Conservation (phyloP, 2,113 vertebrate genomes). For the Mellivora capensis region DNA sequence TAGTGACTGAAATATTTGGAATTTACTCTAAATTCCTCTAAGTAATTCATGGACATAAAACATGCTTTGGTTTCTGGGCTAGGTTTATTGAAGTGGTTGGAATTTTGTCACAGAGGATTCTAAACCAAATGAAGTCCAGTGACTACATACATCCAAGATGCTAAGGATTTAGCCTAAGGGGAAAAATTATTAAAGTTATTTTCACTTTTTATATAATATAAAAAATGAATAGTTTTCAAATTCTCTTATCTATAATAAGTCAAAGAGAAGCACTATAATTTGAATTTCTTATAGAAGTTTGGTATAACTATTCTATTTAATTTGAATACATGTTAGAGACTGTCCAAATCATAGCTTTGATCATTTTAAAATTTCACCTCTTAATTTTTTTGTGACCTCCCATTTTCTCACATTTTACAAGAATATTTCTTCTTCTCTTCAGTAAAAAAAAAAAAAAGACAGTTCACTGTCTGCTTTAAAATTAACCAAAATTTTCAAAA, state of each 20-base stretch:
- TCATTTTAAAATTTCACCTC: slow-evolving; percentile 28
- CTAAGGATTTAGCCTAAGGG: not conserved
- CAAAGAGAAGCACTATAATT: not conserved
- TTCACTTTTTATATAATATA: not conserved
- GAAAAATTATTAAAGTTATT: not conserved
- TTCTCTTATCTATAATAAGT: not conserved
- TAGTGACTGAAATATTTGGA: not conserved
- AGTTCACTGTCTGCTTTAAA: not conserved
- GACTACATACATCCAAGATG: not conserved
- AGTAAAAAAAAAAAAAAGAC: not conserved
- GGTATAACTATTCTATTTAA: slow-evolving; percentile 30
- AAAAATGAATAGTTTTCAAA: not conserved
- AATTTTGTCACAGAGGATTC: not conserved
- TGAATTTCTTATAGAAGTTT: not conserved
- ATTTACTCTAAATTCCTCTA: slow-evolving; percentile 1
- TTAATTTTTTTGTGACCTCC: not conserved
- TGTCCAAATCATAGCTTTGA: slow-evolving; percentile 30
- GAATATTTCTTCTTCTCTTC: not conserved
- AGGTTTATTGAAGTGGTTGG: not conserved
- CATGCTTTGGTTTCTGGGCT: not conserved
- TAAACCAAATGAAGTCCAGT: slow-evolving; percentile 23
- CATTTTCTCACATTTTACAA: not conserved
- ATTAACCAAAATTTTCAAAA: slow-evolving; percentile 1
- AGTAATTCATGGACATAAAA: not conserved
- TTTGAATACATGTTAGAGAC: not conserved